Evolutionary conservation across 2,113 vertebrate species (phyloP).

Genomic region (Ciconia stormi): DNA sequence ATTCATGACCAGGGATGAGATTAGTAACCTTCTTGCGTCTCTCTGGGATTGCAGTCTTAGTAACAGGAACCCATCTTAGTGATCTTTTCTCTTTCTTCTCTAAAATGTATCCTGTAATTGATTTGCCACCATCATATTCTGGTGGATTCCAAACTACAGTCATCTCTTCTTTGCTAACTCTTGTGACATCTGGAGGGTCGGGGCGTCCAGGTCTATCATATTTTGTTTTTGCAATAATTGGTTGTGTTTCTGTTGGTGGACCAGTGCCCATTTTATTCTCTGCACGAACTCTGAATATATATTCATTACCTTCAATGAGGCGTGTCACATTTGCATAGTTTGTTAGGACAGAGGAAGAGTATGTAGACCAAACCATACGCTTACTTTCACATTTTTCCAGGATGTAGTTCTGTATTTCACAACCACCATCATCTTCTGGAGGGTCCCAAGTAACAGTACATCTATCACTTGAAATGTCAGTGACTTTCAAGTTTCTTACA

Average conservation of each 20-base stretch:
- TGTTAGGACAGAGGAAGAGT: constrained; percentile 86
- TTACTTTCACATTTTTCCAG: constrained; percentile 98
- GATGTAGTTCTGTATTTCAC: constrained; percentile 98
- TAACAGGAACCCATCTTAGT: constrained; percentile 90
- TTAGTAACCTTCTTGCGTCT: constrained; percentile 89
- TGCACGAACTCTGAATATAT: constrained; percentile 94
- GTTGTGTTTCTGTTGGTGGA: constrained; percentile 89
- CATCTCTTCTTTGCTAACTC: constrained; percentile 93
- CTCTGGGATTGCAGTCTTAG: constrained; percentile 84
- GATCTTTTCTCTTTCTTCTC: constrained; percentile 93
- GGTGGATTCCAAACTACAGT: constrained; percentile 93
- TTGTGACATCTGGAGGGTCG: constrained; percentile 90
- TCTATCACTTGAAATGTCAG: constrained; percentile 87
- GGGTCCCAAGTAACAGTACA: constrained; percentile 91
- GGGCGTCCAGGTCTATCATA: constrained; percentile 89
- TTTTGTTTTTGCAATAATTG: constrained; percentile 91
- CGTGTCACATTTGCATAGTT: constrained; percentile 87
- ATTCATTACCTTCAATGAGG: constrained; percentile 95
- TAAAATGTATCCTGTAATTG: constrained; percentile 92
- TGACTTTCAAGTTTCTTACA: constrained; percentile 87
- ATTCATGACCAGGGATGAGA: constrained; percentile 91
- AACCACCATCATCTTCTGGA: constrained; percentile 95
- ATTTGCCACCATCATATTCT: constrained; percentile 92
- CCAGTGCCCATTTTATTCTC: constrained; percentile 99
- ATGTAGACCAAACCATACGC: constrained; percentile 94